Percentiles rank a stretch among this genome's conserved stretches.
Evolutionary conservation across 2,888 invertebrate species (phyloP).

Genomic region (Drosophila nigricruria): DNA sequence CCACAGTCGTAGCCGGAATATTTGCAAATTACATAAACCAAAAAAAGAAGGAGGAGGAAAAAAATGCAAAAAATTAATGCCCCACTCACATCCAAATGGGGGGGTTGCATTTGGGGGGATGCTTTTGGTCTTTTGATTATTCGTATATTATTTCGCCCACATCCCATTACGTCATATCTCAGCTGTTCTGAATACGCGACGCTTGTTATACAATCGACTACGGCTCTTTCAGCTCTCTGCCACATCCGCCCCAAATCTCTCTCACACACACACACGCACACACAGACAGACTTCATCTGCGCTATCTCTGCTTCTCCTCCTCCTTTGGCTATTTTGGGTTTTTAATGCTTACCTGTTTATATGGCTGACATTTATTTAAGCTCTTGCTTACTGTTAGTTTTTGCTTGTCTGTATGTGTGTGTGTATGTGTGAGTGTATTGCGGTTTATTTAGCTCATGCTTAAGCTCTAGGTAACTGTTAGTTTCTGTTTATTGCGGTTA

Average conservation of each 20-base stretch:
- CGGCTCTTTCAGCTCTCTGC: conserved; percentile 23
- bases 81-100: background rate
- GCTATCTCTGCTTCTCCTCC: background rate
- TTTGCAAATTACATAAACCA: conserved; percentile 54
- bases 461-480: conserved; percentile 33
- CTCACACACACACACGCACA: background rate
- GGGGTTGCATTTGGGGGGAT: background rate
- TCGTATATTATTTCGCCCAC: conserved; percentile 67
- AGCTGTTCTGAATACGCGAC: conserved; percentile 79
- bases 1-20: conserved; percentile 36
- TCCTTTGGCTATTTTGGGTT: conserved; percentile 24
- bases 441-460: conserved; percentile 27
- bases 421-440: conserved; percentile 17
- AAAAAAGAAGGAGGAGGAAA: conserved; percentile 11
- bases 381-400: conserved; percentile 24
- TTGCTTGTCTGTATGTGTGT: background rate
- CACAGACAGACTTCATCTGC: background rate
- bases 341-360: conserved; percentile 43
- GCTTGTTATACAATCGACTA: conserved; percentile 68
- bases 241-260: conserved; percentile 9
- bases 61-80: background rate
- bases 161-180: conserved; percentile 84
- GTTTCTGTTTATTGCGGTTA: conserved; percentile 21
- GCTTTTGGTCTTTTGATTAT: conserved; percentile 25
- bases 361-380: conserved; percentile 48